Evolutionary conservation across 2,113 vertebrate genomes (phyloP), one percentile per base, ranked within the genome.

Genomic region (Puma concolor): DNA sequence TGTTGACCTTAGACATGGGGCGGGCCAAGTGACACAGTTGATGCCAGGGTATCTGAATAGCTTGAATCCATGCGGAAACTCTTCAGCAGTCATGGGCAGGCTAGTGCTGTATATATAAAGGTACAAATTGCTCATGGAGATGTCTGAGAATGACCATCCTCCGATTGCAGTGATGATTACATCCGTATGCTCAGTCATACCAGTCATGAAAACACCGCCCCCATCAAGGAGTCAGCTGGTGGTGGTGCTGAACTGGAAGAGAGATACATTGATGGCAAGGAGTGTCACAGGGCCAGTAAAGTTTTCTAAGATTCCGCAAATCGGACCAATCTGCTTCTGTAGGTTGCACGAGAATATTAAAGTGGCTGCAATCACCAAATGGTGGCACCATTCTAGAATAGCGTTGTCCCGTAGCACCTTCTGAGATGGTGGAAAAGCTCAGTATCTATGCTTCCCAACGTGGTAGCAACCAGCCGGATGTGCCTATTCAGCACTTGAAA

Each of bases 401-500:
- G 5, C 21, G 0, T n/a, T 60, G 5, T 60, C 31, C n/a, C 0
- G 0, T 57, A n/a, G 52, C 57, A 44, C 33, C 17, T 64, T 44
- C 12, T 76, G 67, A 83, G 33, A 38, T 31, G 57, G 27, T 69
- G 50, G 54, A 52, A 10, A 23, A 3, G 4, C 57, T 93, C 19
- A 33, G 1, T 12, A n/a, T 83, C 38, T 60, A 4, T 81, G 27
- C 17, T 69, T 2, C 31, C 4, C 19, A 44, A 0, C n/a, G 33
- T 57, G 86, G 54, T 3, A 71, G 33, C 48, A 44, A 14, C 27
- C 27, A 44, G 38, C 86, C 21, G 8, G 4, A 17, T 7, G 29
- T 60, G 33, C 3, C 52, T 31, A 0, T 13, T 38, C 17, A 57
- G n/a, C 4, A 1, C 44, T 5, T 82, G 33, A 60, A 36, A 38